These are phyloP conservation scores for Engystomops pustulosus DNA, from an alignment of 2,113 vertebrate genomes.

Conservation along the genomic window DNA sequence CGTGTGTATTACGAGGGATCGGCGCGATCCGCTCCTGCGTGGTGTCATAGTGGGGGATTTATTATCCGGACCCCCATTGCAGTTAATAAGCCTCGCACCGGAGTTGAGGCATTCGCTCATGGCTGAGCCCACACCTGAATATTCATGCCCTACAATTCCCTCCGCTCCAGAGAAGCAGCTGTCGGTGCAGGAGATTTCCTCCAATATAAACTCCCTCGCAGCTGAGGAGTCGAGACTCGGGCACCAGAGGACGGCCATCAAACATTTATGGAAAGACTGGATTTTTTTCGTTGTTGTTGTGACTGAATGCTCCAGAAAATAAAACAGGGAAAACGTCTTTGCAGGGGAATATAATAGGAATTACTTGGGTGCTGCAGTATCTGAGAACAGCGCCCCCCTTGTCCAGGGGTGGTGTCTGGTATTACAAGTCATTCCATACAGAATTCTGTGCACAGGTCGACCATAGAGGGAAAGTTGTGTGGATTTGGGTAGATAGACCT, in stretches of 20 bases:
- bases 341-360: background rate
- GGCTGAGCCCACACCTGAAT: constrained; percentile 88
- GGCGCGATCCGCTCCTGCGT: constrained; percentile 80
- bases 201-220: constrained; percentile 81
- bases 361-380: background rate
- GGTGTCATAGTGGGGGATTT: constrained; percentile 80
- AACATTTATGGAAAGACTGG: constrained; percentile 76
- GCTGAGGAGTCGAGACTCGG: constrained; percentile 72
- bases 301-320: background rate
- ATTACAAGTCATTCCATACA: no score
- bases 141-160: constrained; percentile 93
- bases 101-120: constrained; percentile 88
- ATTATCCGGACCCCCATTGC: constrained; percentile 82
- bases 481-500: no score
- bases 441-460: no score
- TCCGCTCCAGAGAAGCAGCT: constrained; percentile 85
- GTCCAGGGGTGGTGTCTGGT: background rate
- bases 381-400: background rate
- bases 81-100: constrained; percentile 86
- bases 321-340: background rate
- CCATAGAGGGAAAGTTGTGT: no score
- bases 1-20: constrained; percentile 75
- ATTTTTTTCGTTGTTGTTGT: constrained; percentile 61
- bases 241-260: constrained; percentile 73
- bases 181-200: constrained; percentile 84